Conservation (phyloP, 2,888 invertebrate species). For the Cybosia mesomella region DNA sequence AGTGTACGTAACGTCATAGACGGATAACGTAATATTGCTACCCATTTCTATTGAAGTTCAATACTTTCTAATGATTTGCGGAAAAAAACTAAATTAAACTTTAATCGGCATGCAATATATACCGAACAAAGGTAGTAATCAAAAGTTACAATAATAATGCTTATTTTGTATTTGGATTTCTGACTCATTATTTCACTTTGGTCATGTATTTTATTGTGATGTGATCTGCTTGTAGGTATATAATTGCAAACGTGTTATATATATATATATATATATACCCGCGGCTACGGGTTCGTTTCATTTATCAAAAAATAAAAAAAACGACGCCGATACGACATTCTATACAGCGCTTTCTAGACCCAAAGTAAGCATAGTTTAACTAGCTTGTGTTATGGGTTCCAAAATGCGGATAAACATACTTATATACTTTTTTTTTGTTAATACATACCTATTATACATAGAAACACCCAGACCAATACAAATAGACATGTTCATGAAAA, state of each 20-base stretch:
- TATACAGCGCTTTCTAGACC: too few species aligned
- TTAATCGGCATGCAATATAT: slow-evolving; percentile 11
- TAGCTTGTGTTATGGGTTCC: too few species aligned
- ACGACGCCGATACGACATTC: too few species aligned
- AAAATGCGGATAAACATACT: too few species aligned
- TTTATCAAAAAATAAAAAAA: too few species aligned
- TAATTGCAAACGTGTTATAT: neutral
- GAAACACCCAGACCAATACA: too few species aligned
- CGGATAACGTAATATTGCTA: slow-evolving; percentile 4
- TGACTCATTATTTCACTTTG: slow-evolving; percentile 23
- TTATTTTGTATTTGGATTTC: slow-evolving; percentile 22
- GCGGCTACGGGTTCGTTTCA: neutral
- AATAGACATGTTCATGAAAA: too few species aligned
- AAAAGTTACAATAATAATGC: slow-evolving; percentile 14
- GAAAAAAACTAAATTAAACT: slow-evolving; percentile 14
- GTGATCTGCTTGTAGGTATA: neutral
- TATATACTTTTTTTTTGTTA: too few species aligned
- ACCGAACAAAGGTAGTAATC: slow-evolving; percentile 10
- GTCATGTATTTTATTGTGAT: slow-evolving; percentile 1
- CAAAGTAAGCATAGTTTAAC: too few species aligned
- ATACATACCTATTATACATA: too few species aligned
- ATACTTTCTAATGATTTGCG: slow-evolving; percentile 17
- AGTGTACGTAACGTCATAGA: neutral
- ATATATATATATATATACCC: too few species aligned
- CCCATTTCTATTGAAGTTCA: slow-evolving; percentile 6